Evolutionary conservation across 1,140 invertebrate species (phyloP), one percentile per base, ranked within the genome.

Genomic region (Eufriesea mexicana): DNA sequence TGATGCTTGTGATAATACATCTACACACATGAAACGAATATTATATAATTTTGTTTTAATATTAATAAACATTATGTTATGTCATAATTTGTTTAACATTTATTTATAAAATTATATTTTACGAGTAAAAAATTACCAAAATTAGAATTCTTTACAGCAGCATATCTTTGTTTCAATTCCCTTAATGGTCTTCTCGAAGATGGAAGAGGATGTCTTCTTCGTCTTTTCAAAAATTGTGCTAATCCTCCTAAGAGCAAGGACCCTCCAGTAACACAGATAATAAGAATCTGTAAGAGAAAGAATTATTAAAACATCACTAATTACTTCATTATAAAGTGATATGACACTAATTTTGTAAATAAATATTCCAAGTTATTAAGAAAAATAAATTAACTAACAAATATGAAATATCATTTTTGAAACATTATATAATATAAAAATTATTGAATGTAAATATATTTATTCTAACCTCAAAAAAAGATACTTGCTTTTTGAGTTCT

Each of bases 221-320:
- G 84, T 85, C 94, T 90, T 80, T 94, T 94, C 62, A 94, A 92
- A 91, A 93, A 94, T 71, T 94, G 91, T 85, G 94, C 92, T 28
- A 94, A 85, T 74, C 94, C 92, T 70, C 93, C 93, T 9, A 94
- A 57, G 68, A 94, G 57, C 54, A 94, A 79, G 20, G 94, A 93
- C 49, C 94, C 91, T 83, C 93, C 89, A 28, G 93, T 90, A 54
- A 94, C 86, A 79, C 94, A 94, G 72, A 94, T 91, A 80, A 94
- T 92, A 66, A 94, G 70, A 86, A 94, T 91, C 94, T 94, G 76
- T 25, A 86, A 87, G 45, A 75, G 79, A 86, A 84, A 45, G 55
- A 70, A 14, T 28, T 51, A 84, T 71, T 62, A 70, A 66, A 57
- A 57, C 57, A 62, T 23, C 16, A 35, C 23, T 23, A 67, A 54